A percentile compares a stretch with the other conserved stretches of the same genome.
phyloP scores from a whole-genome alignment of 2,113 vertebrate species.

The Phycodurus eques region DNA sequence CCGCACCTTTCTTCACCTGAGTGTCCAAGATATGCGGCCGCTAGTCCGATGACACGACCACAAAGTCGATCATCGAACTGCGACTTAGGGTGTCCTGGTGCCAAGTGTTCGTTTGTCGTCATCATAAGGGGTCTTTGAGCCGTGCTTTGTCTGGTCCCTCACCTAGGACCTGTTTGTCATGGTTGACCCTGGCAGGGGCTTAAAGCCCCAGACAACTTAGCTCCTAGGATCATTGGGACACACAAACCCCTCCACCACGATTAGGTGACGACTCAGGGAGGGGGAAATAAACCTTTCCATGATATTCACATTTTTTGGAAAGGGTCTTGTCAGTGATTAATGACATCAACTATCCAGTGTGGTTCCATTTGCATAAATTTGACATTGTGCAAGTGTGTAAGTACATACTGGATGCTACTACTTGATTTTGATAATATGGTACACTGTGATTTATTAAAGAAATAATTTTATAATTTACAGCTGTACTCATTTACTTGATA shows the following conservation, averaged over 20 bases:
- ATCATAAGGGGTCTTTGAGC: background rate
- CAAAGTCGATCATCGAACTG: too few relatives aligned
- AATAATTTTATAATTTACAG: background rate
- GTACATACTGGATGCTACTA: background rate
- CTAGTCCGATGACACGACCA: too few relatives aligned
- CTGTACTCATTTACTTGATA: background rate
- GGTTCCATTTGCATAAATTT: background rate
- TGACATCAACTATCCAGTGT: background rate
- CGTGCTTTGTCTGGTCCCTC: background rate
- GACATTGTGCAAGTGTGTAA: background rate
- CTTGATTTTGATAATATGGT: background rate
- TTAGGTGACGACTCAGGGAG: too few relatives aligned
- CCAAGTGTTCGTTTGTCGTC: too few relatives aligned
- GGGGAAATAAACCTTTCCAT: too few relatives aligned
- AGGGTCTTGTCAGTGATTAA: background rate
- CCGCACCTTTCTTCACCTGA: too few relatives aligned
- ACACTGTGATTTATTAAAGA: background rate
- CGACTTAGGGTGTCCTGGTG: too few relatives aligned
- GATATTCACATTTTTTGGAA: too few relatives aligned
- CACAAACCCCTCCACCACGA: too few relatives aligned
- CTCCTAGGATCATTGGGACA: background rate
- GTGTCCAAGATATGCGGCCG: too few relatives aligned
- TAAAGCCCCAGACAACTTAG: background rate
- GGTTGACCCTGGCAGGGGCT: background rate
- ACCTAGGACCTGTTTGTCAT: background rate